phyloP scores from a whole-genome alignment of 2,113 vertebrate species.

The Misgurnus anguillicaudatus region DNA sequence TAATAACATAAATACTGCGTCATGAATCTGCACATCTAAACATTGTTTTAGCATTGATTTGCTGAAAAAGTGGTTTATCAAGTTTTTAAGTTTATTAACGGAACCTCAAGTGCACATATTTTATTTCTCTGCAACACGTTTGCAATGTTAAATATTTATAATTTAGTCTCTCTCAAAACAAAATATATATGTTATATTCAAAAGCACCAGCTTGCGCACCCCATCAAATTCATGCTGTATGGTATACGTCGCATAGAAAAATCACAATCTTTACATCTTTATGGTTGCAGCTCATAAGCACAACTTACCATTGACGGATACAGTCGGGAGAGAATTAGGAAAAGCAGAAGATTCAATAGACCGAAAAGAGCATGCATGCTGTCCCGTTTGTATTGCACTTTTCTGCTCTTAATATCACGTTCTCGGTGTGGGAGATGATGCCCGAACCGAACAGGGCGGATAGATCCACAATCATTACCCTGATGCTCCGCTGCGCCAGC shows the following conservation, averaged over 20 bases:
- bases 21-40: not conserved
- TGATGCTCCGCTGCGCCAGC: conserved; percentile 39
- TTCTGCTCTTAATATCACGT: conserved; percentile 60
- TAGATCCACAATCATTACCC: conserved; percentile 57
- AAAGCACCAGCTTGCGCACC: too few relatives aligned
- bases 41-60: not conserved
- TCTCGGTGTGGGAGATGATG: conserved; percentile 49
- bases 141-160: not conserved
- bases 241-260: not conserved
- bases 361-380: conserved; percentile 85
- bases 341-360: conserved; percentile 80
- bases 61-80: too few relatives aligned
- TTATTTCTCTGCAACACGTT: not conserved
- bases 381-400: conserved; percentile 70
- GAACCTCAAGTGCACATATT: not conserved
- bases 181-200: too few relatives aligned
- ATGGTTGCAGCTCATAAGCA: not conserved
- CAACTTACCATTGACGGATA: conserved; percentile 87
- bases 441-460: conserved; percentile 54
- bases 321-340: conserved; percentile 82
- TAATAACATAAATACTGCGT: not conserved
- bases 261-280: not conserved
- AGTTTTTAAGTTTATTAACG: too few relatives aligned
- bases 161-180: too few relatives aligned
- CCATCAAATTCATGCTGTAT: too few relatives aligned